These are phyloP conservation scores for Acanthiza pusilla DNA, from an alignment of 2,797 vertebrate species.

Conservation along the genomic window DNA sequence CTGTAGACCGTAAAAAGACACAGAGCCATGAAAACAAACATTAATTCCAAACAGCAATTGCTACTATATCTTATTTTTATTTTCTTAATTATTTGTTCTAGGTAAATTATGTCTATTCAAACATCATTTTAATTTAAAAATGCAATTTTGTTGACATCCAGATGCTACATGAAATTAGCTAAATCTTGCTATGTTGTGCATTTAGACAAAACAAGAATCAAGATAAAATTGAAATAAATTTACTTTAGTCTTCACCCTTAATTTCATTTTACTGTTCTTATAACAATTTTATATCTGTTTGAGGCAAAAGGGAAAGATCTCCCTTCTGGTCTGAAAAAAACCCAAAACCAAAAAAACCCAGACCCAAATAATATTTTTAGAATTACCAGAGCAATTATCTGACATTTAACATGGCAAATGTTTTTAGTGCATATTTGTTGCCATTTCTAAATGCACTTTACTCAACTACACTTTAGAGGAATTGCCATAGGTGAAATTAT, in stretches of 20 bases:
- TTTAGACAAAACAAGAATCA: background rate
- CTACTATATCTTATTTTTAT: background rate
- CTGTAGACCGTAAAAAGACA: background rate
- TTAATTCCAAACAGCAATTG: background rate
- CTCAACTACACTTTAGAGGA: background rate
- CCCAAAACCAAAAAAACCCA: rapidly evolving
- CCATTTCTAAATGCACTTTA: background rate
- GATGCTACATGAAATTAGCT: background rate
- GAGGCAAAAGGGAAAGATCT: background rate
- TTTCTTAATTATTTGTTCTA: background rate
- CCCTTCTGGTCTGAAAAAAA: background rate
- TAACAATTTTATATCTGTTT: background rate
- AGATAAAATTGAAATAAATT: background rate
- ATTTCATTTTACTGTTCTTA: background rate
- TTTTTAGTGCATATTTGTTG: background rate
- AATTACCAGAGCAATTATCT: background rate
- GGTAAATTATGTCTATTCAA: background rate
- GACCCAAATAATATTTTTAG: background rate
- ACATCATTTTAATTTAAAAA: background rate
- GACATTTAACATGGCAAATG: background rate
- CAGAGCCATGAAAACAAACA: background rate
- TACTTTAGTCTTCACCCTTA: background rate
- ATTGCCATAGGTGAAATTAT: background rate
- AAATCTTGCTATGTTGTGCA: background rate
- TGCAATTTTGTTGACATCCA: background rate